These are phyloP conservation scores for Stegodyphus dumicola DNA, from an alignment of 1,140 invertebrate genomes.

Conservation along the genomic window DNA sequence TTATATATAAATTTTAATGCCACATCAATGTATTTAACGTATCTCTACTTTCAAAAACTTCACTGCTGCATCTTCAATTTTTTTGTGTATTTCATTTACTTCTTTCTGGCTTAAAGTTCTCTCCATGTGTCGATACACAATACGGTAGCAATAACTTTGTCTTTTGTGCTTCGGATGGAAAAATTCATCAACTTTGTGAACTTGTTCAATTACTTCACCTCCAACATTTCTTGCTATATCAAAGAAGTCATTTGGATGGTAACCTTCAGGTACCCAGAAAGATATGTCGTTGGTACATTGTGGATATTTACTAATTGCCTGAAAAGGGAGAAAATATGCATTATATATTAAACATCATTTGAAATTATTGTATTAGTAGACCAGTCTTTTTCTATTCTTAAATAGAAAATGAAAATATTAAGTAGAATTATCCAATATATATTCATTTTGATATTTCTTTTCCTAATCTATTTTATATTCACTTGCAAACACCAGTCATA, in stretches of 20 bases:
- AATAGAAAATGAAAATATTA: too few species aligned
- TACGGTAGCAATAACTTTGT: slow-evolving; percentile 90
- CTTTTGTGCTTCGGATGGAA: slow-evolving; percentile 84
- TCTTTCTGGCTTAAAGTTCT: slow-evolving; percentile 86
- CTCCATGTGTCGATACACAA: slow-evolving; percentile 94
- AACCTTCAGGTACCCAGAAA: slow-evolving; percentile 91
- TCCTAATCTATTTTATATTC: too few species aligned
- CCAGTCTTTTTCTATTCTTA: too few species aligned
- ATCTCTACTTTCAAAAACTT: slow-evolving; percentile 78
- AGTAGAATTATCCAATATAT: too few species aligned
- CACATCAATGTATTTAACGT: slow-evolving; percentile 70
- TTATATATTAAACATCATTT: too few species aligned
- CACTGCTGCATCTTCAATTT: slow-evolving; percentile 76
- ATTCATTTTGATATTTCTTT: too few species aligned
- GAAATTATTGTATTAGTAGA: too few species aligned
- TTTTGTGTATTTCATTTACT: slow-evolving; percentile 85
- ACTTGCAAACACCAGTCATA: too few species aligned
- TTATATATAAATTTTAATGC: background rate
- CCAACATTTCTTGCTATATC: slow-evolving; percentile 89
- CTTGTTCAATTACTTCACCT: slow-evolving; percentile 93
- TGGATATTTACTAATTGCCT: slow-evolving; percentile 86
- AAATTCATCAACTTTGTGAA: slow-evolving; percentile 88
- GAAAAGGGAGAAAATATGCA: background rate
- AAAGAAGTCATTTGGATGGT: slow-evolving; percentile 90
- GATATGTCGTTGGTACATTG: slow-evolving; percentile 94